These are phyloP conservation scores for Cephalotes varians DNA, from an alignment of 2,888 invertebrate species.

Conservation along the genomic window DNA sequence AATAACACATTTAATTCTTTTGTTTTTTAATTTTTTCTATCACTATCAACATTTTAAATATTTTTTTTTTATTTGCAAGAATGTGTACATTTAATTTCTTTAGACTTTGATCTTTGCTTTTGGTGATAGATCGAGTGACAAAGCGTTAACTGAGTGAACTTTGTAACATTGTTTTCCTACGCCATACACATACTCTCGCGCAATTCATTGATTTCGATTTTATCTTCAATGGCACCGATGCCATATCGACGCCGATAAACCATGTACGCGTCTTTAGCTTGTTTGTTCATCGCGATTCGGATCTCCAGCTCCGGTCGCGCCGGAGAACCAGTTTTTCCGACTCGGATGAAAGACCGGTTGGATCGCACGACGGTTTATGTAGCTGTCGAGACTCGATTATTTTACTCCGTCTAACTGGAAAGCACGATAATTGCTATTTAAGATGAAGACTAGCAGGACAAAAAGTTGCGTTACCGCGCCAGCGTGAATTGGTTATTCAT, in stretches of 20 bases:
- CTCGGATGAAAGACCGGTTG: conserved; percentile 72
- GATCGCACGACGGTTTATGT: conserved; percentile 64
- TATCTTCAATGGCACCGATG: conserved; percentile 55
- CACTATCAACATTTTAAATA: neutral
- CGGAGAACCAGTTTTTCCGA: conserved; percentile 73
- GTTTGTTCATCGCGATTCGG: conserved; percentile 65
- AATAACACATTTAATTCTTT: neutral
- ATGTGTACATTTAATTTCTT: no score
- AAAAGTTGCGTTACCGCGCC: conserved; percentile 56
- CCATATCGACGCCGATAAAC: conserved; percentile 60
- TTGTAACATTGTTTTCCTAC: neutral
- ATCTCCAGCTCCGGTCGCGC: conserved; percentile 55
- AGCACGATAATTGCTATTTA: conserved; percentile 72
- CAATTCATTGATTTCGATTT: conserved; percentile 60
- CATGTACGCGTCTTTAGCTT: conserved; percentile 59
- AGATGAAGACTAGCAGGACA: conserved; percentile 61
- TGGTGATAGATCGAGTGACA: neutral
- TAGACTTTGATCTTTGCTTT: neutral
- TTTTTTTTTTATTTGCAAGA: no score
- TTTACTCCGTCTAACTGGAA: conserved; percentile 71
- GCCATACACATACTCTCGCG: neutral
- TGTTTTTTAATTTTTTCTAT: neutral
- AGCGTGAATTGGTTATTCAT: conserved; percentile 17
- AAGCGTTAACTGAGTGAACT: neutral
- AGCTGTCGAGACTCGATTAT: conserved; percentile 67